phyloP scores from a whole-genome alignment of 35 echinoderm and acorn worm species.

The Chiridota heheva region DNA sequence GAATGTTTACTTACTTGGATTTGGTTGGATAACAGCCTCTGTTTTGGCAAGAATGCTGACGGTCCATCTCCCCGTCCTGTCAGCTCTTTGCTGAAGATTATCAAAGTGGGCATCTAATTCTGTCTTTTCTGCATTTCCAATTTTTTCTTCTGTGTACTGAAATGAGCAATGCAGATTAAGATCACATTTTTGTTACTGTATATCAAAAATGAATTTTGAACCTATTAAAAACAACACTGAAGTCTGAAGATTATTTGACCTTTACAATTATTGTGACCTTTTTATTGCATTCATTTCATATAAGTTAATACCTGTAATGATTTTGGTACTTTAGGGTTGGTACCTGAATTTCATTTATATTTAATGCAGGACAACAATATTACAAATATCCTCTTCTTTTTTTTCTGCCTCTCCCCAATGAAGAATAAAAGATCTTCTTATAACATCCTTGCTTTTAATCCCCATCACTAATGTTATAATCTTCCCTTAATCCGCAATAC shows the following conservation, averaged over 20 bases:
- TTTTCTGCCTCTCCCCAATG: too few relatives aligned
- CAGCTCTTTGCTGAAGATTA: slow-evolving; percentile 87
- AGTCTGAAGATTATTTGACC: background rate
- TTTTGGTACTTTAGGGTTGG: too few relatives aligned
- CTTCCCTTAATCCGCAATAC: too few relatives aligned
- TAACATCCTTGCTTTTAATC: too few relatives aligned
- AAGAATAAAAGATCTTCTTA: too few relatives aligned
- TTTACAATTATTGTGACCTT: background rate
- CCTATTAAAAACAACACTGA: background rate
- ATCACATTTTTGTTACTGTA: background rate
- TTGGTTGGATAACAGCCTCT: slow-evolving; percentile 83
- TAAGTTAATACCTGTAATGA: too few relatives aligned
- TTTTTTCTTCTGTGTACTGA: slow-evolving; percentile 98
- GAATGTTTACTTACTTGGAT: slow-evolving; percentile 91
- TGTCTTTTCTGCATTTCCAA: slow-evolving; percentile 98
- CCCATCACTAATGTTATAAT: too few relatives aligned
- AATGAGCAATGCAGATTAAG: background rate
- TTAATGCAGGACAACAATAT: too few relatives aligned
- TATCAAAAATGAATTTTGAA: background rate
- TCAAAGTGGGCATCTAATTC: slow-evolving; percentile 99
- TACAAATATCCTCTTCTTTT: too few relatives aligned
- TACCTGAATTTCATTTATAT: too few relatives aligned
- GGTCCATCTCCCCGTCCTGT: slow-evolving; percentile 84
- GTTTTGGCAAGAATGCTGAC: slow-evolving; percentile 66
- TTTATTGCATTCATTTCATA: background rate